A percentile compares a stretch with the other conserved stretches of the same genome.
phyloP scores from a whole-genome alignment of 1,140 invertebrate species.

The Mycetomoellerius zeteki region DNA sequence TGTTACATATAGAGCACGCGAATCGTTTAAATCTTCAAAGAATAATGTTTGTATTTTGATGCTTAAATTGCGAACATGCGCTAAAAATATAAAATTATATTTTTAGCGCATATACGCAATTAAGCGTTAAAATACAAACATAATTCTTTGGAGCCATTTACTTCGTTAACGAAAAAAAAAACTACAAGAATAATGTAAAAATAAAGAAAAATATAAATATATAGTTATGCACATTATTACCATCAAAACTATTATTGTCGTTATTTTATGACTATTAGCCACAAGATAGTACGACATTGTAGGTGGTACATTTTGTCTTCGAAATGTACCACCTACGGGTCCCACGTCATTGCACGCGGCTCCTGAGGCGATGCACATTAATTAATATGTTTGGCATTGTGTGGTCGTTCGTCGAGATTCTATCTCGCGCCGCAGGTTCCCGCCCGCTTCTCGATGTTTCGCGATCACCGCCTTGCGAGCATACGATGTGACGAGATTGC shows the following conservation, averaged over 20 bases:
- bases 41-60: slow-evolving; percentile 38
- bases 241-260: not conserved
- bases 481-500: slow-evolving; percentile 73
- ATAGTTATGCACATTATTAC: not conserved
- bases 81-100: too few species aligned
- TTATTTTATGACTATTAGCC: not conserved
- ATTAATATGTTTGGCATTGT: slow-evolving; percentile 79
- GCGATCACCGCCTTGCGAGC: slow-evolving; percentile 67
- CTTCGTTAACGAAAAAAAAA: not conserved
- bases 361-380: slow-evolving; percentile 71
- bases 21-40: slow-evolving; percentile 29
- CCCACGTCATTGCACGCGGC: slow-evolving; percentile 37
- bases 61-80: not conserved
- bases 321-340: slow-evolving; percentile 30
- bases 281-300: not conserved
- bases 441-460: slow-evolving; percentile 65
- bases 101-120: too few species aligned
- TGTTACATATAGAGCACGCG: not conserved
- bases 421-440: slow-evolving; percentile 72
- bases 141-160: too few species aligned
- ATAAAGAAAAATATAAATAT: not conserved
- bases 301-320: not conserved
- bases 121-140: too few species aligned
- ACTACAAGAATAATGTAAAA: not conserved
- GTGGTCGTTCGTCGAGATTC: slow-evolving; percentile 70